Conservation (phyloP, 2,888 invertebrate species). For the Drosophila affinis region DNA sequence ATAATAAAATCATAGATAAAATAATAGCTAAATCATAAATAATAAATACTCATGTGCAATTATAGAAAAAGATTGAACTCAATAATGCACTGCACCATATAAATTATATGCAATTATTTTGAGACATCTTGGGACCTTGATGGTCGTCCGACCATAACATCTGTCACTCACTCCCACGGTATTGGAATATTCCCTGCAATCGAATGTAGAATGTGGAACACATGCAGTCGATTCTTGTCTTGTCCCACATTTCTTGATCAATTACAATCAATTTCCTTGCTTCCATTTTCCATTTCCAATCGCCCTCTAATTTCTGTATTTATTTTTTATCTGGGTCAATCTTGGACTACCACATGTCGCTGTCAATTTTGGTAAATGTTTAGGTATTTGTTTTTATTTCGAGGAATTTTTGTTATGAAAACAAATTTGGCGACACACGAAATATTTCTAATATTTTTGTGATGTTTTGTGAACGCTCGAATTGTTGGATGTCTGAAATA, state of each 20-base stretch:
- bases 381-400: conserved; percentile 4
- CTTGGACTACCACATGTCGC: conserved; percentile 57
- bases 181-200: not conserved
- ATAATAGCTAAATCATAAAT: too few relatives aligned
- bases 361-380: conserved; percentile 63
- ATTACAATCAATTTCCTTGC: conserved; percentile 34
- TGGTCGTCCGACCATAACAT: not conserved
- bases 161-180: not conserved
- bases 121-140: not conserved
- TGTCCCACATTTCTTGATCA: conserved; percentile 37
- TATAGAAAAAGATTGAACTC: too few relatives aligned
- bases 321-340: conserved; percentile 56
- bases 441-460: conserved; percentile 56
- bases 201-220: not conserved
- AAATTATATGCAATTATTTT: not conserved
- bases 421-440: conserved; percentile 51
- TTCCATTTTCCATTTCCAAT: conserved; percentile 10
- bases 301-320: conserved; percentile 36
- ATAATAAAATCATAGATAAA: too few relatives aligned
- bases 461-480: conserved; percentile 26
- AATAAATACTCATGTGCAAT: too few relatives aligned
- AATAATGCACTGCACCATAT: not conserved
- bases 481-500: conserved; percentile 49
- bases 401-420: conserved; percentile 66
- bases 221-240: conserved; percentile 2